phyloP scores from a whole-genome alignment of 2,113 vertebrate species.

The Neoarius graeffei region DNA sequence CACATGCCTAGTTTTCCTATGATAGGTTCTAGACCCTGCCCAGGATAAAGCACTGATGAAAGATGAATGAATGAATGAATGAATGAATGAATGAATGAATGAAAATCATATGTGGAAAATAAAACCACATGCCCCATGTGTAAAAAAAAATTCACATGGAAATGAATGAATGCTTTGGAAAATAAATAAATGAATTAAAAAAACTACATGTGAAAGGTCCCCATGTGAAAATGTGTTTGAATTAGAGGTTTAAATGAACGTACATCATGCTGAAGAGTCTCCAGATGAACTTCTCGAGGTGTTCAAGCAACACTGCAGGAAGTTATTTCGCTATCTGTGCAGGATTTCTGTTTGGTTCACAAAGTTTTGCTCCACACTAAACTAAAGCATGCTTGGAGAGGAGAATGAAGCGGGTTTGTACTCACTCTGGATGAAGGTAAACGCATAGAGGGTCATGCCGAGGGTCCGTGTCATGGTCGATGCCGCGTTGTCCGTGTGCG shows the following conservation, averaged over 20 bases:
- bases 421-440: conserved; percentile 69
- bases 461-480: conserved; percentile 65
- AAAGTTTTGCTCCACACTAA: neutral
- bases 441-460: conserved; percentile 60
- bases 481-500: neutral
- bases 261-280: neutral
- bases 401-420: conserved; percentile 28
- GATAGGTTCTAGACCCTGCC: neutral
- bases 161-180: neutral
- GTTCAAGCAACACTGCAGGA: neutral
- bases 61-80: neutral
- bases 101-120: too few relatives aligned
- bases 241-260: neutral
- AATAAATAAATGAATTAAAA: too few relatives aligned
- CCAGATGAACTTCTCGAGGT: neutral
- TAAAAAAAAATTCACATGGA: neutral
- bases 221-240: neutral
- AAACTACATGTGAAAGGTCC: neutral
- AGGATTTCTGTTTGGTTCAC: neutral
- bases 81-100: neutral
- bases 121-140: neutral
- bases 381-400: neutral
- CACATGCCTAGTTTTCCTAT: neutral
- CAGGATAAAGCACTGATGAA: neutral
- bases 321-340: neutral